A percentile compares a stretch with the other conserved stretches of the same genome.
These are phyloP conservation scores for Salminus brasiliensis DNA, from an alignment of 2,113 vertebrate species.

Conservation along the genomic window DNA sequence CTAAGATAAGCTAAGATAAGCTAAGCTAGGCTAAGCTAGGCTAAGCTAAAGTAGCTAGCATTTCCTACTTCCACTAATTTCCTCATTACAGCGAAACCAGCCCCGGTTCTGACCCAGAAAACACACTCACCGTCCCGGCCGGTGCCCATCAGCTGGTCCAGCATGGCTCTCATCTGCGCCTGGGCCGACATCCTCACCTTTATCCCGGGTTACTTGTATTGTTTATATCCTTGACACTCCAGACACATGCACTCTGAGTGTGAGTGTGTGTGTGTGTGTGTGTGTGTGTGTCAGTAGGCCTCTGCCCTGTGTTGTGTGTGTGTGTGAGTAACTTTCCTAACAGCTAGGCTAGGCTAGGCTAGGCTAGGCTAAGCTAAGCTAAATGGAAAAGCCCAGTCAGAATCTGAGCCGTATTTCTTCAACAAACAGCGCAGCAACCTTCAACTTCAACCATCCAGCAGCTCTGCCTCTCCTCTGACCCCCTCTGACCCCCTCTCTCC, in stretches of 20 bases:
- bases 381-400: not conserved
- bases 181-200: constrained; percentile 89
- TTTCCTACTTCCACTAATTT: not conserved
- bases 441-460: no score
- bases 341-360: no score
- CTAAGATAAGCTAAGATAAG: not conserved
- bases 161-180: constrained; percentile 97
- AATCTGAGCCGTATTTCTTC: not conserved
- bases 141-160: constrained; percentile 98
- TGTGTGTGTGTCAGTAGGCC: not conserved
- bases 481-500: not conserved
- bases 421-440: no score
- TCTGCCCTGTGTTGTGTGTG: not conserved
- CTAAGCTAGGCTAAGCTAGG: not conserved
- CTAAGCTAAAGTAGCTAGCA: not conserved
- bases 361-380: no score
- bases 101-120: constrained; percentile 8
- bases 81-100: constrained; percentile 22
- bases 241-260: constrained; percentile 1
- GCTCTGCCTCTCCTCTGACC: not conserved
- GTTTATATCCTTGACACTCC: not conserved
- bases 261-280: not conserved
- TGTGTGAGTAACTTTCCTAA: not conserved
- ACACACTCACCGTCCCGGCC: constrained; percentile 91
- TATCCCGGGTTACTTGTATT: not conserved